Evolutionary conservation across 2,113 vertebrate species (phyloP).

Genomic region (Gavia stellata): DNA sequence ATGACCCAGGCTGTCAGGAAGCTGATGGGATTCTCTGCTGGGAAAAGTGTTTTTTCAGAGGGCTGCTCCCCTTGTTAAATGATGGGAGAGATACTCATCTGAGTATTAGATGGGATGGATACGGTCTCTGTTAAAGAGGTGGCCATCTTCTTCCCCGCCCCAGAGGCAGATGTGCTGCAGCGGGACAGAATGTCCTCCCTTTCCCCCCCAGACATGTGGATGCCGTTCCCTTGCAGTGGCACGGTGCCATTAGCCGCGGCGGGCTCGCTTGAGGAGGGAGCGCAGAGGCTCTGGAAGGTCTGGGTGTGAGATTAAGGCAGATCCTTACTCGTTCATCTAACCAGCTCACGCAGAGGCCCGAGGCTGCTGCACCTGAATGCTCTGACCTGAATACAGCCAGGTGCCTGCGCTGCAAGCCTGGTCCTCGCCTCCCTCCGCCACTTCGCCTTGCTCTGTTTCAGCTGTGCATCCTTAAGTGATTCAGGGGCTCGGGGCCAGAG

Average conservation of each 20-base stretch:
- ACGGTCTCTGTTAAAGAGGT: not conserved
- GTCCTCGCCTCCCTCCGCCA: not conserved
- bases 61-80: not conserved
- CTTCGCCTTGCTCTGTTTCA: not conserved
- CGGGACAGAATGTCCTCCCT: not conserved
- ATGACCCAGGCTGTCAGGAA: slow-evolving; percentile 18
- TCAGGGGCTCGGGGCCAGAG: slow-evolving; percentile 4
- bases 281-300: not conserved
- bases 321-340: not conserved
- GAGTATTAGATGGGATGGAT: not conserved
- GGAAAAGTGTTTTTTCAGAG: not conserved
- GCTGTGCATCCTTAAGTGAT: slow-evolving; percentile 33
- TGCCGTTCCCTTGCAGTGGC: not conserved
- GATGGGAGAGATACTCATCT: not conserved
- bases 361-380: not conserved
- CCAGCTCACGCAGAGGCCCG: not conserved
- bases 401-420: not conserved
- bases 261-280: not conserved
- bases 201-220: not conserved
- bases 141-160: not conserved
- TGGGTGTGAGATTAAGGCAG: not conserved
- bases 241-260: not conserved
- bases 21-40: not conserved
- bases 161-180: not conserved
- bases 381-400: not conserved